Evolutionary conservation across 2,113 vertebrate species (phyloP).

Genomic region (Potamarius usumacintae): DNA sequence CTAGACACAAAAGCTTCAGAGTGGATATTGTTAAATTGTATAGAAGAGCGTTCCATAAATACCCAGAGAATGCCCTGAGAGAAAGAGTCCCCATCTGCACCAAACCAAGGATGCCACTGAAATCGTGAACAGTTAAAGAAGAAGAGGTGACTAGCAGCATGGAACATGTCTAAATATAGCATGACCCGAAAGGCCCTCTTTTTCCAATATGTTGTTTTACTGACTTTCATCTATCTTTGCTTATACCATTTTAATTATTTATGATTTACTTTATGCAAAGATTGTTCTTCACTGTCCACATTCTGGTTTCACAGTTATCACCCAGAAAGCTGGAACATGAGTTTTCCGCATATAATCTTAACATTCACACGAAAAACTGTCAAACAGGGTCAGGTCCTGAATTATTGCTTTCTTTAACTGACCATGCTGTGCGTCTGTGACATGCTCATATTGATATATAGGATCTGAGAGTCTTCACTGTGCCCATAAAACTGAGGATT

Average conservation of each 20-base stretch:
- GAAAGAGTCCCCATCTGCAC: constrained; percentile 1
- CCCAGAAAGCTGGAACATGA: not conserved
- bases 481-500: constrained; percentile 1
- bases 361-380: not conserved
- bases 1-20: constrained; percentile 15
- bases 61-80: constrained; percentile 15
- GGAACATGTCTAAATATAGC: constrained; percentile 30
- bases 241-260: not conserved
- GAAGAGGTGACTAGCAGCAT: not conserved
- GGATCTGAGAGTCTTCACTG: not conserved
- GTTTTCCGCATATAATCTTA: not conserved
- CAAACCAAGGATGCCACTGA: not conserved
- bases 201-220: not conserved
- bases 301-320: not conserved
- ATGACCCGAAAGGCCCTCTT: not conserved
- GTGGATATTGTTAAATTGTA: constrained; percentile 20
- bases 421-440: not conserved
- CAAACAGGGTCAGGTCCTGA: not conserved
- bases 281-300: not conserved
- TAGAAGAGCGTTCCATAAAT: constrained; percentile 25
- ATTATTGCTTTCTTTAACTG: not conserved
- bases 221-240: not conserved
- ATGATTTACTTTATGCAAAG: not conserved
- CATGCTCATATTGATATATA: not conserved
- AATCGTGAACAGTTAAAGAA: not conserved